These are phyloP conservation scores for Diarsia dahlii DNA, from an alignment of 2,888 invertebrate species.

Conservation along the genomic window DNA sequence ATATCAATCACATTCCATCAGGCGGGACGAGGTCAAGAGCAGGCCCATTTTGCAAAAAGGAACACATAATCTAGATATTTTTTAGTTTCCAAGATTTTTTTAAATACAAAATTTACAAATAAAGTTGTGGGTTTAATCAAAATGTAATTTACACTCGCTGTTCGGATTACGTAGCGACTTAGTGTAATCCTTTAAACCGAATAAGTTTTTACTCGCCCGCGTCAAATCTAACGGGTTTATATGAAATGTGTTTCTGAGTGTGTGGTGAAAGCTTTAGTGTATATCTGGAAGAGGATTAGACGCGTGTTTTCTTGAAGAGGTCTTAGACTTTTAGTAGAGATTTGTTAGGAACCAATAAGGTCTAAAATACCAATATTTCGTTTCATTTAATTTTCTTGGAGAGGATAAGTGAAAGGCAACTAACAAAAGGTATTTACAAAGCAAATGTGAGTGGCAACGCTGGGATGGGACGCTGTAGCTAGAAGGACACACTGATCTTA, in stretches of 20 bases:
- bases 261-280: slow-evolving; percentile 55
- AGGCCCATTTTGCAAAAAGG: too few relatives aligned
- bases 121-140: slow-evolving; percentile 12
- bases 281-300: slow-evolving; percentile 27
- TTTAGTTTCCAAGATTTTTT: not conserved
- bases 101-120: slow-evolving; percentile 12
- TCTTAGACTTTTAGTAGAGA: not conserved
- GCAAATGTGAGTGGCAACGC: too few relatives aligned
- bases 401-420: too few relatives aligned
- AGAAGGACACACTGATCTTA: too few relatives aligned
- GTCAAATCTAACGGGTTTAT: slow-evolving; percentile 21
- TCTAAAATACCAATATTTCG: not conserved
- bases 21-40: too few relatives aligned
- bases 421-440: too few relatives aligned
- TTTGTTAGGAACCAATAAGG: not conserved
- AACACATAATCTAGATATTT: not conserved
- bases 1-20: too few relatives aligned
- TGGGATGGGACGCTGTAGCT: too few relatives aligned
- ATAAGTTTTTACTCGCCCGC: slow-evolving; percentile 35
- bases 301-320: slow-evolving; percentile 3
- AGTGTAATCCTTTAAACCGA: slow-evolving; percentile 47
- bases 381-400: too few relatives aligned
- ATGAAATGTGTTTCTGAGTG: slow-evolving; percentile 30
- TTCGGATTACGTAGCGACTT: slow-evolving; percentile 41
- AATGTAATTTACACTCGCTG: slow-evolving; percentile 25